Percentiles rank a stretch among this genome's conserved stretches.
These are phyloP conservation scores for Onychomys torridus DNA, from an alignment of 2,797 vertebrate species.

Conservation along the genomic window DNA sequence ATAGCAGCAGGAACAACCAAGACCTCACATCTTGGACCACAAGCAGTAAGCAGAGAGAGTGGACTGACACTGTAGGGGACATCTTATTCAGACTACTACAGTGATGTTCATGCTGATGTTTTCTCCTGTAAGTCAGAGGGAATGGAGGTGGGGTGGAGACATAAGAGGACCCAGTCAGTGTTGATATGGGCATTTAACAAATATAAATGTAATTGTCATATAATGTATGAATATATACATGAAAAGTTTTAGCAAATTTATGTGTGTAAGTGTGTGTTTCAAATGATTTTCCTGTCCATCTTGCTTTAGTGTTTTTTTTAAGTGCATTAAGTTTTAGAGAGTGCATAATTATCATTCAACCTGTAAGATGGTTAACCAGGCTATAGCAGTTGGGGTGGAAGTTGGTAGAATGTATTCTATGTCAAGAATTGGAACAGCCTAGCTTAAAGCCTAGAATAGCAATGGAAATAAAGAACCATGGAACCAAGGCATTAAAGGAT, in stretches of 20 bases:
- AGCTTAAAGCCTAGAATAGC: background rate
- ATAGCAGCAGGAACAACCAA: background rate
- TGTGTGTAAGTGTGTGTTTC: background rate
- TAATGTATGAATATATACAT: background rate
- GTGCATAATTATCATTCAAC: background rate
- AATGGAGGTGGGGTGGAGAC: background rate
- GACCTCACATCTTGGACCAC: background rate
- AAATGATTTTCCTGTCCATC: background rate
- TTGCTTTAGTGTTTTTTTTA: background rate
- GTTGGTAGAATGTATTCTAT: background rate
- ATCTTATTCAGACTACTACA: background rate
- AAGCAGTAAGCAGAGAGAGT: background rate
- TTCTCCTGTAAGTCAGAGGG: background rate
- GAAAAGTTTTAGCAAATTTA: background rate
- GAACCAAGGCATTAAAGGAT: background rate
- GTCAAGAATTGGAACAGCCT: background rate
- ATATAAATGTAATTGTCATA: conserved; percentile 11
- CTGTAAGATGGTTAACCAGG: background rate
- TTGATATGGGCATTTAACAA: background rate
- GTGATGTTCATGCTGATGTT: conserved; percentile 21
- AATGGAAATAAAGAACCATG: background rate
- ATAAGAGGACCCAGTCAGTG: background rate
- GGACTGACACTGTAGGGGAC: background rate
- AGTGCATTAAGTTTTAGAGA: background rate
- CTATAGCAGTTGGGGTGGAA: background rate